Percentiles rank a stretch among this genome's conserved stretches.
Evolutionary conservation across 2,888 invertebrate species (phyloP).

Genomic region (Dynastes maya): DNA sequence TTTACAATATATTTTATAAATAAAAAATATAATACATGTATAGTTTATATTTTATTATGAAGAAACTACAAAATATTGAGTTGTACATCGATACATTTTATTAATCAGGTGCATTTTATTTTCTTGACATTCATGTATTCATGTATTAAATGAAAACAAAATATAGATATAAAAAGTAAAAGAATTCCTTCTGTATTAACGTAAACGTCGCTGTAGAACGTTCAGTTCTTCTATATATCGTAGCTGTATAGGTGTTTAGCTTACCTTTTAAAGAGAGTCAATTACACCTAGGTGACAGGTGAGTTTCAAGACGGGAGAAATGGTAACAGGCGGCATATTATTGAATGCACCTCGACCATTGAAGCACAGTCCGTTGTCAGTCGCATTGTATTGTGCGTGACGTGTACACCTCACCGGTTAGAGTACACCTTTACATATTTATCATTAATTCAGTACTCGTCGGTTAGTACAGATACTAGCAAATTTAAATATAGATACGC

Average conservation of each 20-base stretch:
- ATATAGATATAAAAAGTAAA: too few relatives aligned
- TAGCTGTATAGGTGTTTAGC: neutral
- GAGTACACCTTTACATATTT: constrained; percentile 6
- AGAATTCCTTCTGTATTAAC: neutral
- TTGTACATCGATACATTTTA: too few relatives aligned
- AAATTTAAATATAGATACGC: neutral
- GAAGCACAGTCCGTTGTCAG: constrained; percentile 27
- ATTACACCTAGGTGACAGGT: constrained; percentile 43
- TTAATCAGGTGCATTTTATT: too few relatives aligned
- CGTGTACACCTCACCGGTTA: neutral
- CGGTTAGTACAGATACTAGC: neutral
- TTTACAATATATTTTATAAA: too few relatives aligned
- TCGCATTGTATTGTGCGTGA: constrained; percentile 28
- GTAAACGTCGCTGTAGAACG: neutral
- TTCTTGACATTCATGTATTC: too few relatives aligned
- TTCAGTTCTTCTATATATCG: neutral
- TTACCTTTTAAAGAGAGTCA: constrained; percentile 25
- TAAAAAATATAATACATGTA: too few relatives aligned
- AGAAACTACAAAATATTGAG: too few relatives aligned
- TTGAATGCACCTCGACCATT: constrained; percentile 36
- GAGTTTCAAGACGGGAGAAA: constrained; percentile 32
- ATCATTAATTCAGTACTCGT: neutral
- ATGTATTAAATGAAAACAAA: too few relatives aligned
- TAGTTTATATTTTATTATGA: too few relatives aligned
- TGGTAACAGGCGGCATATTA: constrained; percentile 39